Conservation (phyloP, 2,113 vertebrate species). For the Ranitomeya imitator region DNA sequence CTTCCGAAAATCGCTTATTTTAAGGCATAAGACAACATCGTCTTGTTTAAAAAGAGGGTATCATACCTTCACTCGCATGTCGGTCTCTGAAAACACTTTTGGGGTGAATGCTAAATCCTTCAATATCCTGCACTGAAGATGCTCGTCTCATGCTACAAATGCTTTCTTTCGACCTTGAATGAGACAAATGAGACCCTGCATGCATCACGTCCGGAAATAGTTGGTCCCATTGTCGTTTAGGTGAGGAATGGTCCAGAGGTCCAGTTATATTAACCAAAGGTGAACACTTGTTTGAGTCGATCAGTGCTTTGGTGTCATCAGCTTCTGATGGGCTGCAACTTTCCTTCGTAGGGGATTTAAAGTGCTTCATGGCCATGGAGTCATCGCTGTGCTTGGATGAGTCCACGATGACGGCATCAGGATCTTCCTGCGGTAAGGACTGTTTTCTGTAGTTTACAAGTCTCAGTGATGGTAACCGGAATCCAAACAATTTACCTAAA, state of each 20-base stretch:
- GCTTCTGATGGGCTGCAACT: slow-evolving; percentile 89
- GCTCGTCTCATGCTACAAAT: slow-evolving; percentile 91
- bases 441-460: slow-evolving; percentile 91
- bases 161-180: slow-evolving; percentile 89
- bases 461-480: slow-evolving; percentile 87
- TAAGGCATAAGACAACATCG: neutral
- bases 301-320: slow-evolving; percentile 92
- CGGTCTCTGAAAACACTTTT: slow-evolving; percentile 87
- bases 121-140: slow-evolving; percentile 95
- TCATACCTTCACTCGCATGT: slow-evolving; percentile 89
- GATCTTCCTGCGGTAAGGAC: slow-evolving; percentile 95
- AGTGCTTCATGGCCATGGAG: slow-evolving; percentile 87
- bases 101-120: slow-evolving; percentile 86
- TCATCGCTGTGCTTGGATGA: slow-evolving; percentile 87
- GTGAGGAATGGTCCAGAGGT: slow-evolving; percentile 92
- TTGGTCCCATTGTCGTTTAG: slow-evolving; percentile 87
- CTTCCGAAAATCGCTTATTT: neutral
- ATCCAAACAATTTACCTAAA: slow-evolving; percentile 88
- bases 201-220: slow-evolving; percentile 84
- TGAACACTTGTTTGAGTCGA: slow-evolving; percentile 85
- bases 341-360: slow-evolving; percentile 91
- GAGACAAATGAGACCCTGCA: slow-evolving; percentile 83
- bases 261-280: slow-evolving; percentile 83
- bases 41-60: neutral
- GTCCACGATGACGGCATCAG: slow-evolving; percentile 91